Evolutionary conservation across 2,888 invertebrate species (phyloP).

Genomic region (Seladonia tumulorum): DNA sequence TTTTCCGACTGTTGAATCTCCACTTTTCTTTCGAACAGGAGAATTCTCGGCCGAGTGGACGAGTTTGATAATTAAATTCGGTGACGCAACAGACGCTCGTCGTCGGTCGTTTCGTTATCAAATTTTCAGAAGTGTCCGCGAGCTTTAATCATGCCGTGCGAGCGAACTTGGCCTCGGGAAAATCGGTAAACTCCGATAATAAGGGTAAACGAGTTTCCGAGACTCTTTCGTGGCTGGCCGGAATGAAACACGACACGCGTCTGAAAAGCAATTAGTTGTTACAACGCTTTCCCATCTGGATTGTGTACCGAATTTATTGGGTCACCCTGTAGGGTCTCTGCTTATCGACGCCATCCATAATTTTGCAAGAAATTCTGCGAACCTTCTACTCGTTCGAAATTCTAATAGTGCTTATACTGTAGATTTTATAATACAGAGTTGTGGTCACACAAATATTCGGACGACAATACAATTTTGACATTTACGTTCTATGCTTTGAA

Average conservation of each 20-base stretch:
- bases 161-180: not conserved
- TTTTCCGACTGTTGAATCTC: constrained; percentile 5
- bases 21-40: constrained; percentile 21
- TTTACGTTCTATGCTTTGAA: no score
- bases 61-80: constrained; percentile 7
- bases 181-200: not conserved
- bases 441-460: no score
- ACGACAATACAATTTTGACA: no score
- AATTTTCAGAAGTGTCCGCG: not conserved
- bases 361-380: not conserved
- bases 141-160: not conserved
- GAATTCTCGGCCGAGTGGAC: not conserved
- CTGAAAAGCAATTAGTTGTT: constrained; percentile 4
- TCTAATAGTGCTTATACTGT: no score
- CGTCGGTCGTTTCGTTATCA: constrained; percentile 24
- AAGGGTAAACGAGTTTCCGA: not conserved
- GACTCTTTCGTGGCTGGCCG: not conserved
- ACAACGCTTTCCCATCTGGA: constrained; percentile 10
- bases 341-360: not conserved
- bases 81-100: not conserved
- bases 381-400: not conserved
- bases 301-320: constrained; percentile 10
- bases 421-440: no score
- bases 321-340: not conserved
- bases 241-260: not conserved